Base-by-base conservation (phyloP, 2,797 vertebrate species). In the Urophycis tenuis region DNA sequence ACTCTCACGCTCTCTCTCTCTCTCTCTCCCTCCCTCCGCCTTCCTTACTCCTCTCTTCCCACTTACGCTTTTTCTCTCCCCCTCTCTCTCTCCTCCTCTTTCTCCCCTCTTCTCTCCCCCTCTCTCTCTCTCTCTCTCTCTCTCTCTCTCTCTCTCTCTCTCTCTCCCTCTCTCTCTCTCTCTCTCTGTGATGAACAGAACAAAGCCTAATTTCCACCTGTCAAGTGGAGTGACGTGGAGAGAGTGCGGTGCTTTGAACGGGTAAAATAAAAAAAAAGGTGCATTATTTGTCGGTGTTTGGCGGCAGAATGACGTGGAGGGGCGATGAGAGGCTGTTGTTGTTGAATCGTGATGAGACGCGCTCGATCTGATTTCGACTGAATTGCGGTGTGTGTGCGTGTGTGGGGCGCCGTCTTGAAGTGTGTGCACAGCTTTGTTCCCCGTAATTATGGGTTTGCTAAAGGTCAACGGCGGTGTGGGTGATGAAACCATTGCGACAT, bases 201-300 rank as follows among this genome's bases (percentile, higher is more conserved):
- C 53, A 64, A 64, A 25, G 53, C 53, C 53, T 64, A 64, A 64
- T 64, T 64, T 64, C 22, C 53, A 64, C 53, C 53, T 64, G 53
- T 64, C 53, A 64, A 10, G n/a, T 22, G 7, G 53, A 64, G 53
- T 64, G 53, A 64, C 53, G 53, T n/a, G 53, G n/a, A 64, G 53
- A 64, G 53, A 64, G 53, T 9, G 53, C 53, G 41, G n/a, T 11
- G n/a, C 53, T 64, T 64, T 64, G n/a, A 64, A 29, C 9, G 22
- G 25, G 53, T 60, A 2, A 25, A 25, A 60, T 60, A 5, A 53
- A 60, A 5, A 53, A 60, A 25, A 25, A 64, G 53, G 53, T 64
- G 53, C n/a, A 29, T 25, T 64, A 64, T 64, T 64, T 29, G 53
- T n/a, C 22, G 7, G 53, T 1, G 22, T 60, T 60, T 60, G 53